Evolutionary conservation across 2,113 vertebrate genomes (phyloP).

Genomic region (Lepisosteus osseus): DNA sequence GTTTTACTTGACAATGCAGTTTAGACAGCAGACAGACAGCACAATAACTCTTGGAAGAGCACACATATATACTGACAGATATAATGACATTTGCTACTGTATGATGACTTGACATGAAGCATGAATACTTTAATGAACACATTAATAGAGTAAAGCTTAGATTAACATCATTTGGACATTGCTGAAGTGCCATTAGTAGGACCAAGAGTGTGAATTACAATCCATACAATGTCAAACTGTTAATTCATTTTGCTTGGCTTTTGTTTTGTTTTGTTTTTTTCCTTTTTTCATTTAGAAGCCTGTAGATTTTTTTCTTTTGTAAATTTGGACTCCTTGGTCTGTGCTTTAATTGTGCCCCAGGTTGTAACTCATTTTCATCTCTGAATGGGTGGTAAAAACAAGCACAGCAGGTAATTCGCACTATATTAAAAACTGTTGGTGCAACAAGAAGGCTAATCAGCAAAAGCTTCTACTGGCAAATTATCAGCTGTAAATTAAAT

Average conservation of each 20-base stretch:
- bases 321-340: conserved; percentile 71
- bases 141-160: conserved; percentile 52
- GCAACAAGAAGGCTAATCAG: conserved; percentile 89
- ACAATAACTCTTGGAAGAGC: background rate
- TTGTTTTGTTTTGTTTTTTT: conserved; percentile 35
- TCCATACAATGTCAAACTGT: conserved; percentile 83
- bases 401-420: conserved; percentile 95
- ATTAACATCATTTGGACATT: conserved; percentile 66
- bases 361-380: conserved; percentile 81
- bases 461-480: conserved; percentile 87
- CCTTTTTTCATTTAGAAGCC: background rate
- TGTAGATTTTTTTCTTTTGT: conserved; percentile 55
- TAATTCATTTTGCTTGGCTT: conserved; percentile 66
- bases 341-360: conserved; percentile 74
- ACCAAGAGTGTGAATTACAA: conserved; percentile 83
- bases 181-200: conserved; percentile 63
- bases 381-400: conserved; percentile 87
- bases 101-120: conserved; percentile 75
- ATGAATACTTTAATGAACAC: conserved; percentile 60
- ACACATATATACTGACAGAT: conserved; percentile 45
- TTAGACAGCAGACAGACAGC: no score
- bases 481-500: conserved; percentile 98
- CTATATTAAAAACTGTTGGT: conserved; percentile 93
- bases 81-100: conserved; percentile 65
- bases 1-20: no score